Percentiles rank a stretch among this genome's conserved stretches.
phyloP scores from a whole-genome alignment of 2,888 invertebrate species.

The Nephrotoma flavescens region DNA sequence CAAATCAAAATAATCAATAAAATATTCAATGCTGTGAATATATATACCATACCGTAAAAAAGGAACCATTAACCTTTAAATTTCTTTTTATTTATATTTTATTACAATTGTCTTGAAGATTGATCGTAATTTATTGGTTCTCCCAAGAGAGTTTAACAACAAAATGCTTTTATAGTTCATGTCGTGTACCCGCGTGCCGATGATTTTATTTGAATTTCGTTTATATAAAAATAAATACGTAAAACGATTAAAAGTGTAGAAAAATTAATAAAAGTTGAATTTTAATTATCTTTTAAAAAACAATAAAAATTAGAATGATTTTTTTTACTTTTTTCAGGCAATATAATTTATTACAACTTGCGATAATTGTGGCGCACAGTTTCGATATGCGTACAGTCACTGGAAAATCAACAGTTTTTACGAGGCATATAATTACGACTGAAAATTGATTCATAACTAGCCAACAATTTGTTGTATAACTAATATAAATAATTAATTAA shows the following conservation, averaged over 20 bases:
- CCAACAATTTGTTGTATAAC: not conserved
- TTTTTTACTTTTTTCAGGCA: not conserved
- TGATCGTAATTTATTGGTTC: not conserved
- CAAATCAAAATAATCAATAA: not conserved
- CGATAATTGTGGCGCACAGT: not conserved
- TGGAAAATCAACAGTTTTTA: not conserved
- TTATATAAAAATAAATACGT: not conserved
- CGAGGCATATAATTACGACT: not conserved
- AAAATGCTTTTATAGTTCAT: not conserved
- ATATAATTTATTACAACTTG: not conserved
- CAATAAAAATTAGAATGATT: not conserved
- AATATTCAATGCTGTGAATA: not conserved
- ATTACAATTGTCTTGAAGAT: not conserved
- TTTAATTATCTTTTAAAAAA: not conserved
- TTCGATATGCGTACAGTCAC: not conserved
- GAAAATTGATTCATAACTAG: not conserved
- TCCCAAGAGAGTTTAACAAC: not conserved
- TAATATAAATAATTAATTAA: not conserved
- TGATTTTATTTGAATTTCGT: not conserved
- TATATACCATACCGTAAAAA: not conserved
- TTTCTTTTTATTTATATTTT: not conserved
- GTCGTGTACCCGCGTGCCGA: not conserved
- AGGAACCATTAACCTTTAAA: not conserved
- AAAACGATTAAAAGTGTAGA: not conserved
- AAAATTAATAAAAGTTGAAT: not conserved